Conservation (phyloP, 2,888 invertebrate genomes). For the Mycalesis mineus region DNA sequence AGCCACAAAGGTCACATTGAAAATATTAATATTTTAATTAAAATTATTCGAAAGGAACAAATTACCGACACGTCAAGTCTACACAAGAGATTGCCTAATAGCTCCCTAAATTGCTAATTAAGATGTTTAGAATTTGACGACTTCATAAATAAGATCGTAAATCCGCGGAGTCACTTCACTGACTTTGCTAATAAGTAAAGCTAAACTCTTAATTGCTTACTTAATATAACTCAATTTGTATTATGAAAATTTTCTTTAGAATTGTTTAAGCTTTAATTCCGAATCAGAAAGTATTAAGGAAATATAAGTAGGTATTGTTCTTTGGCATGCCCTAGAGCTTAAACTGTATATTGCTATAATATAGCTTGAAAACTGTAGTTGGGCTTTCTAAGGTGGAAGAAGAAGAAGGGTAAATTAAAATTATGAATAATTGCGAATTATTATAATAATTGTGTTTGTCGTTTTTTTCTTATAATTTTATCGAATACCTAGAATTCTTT, state of each 20-base stretch:
- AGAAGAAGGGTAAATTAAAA: no score
- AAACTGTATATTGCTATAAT: no score
- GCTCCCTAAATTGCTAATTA: neutral
- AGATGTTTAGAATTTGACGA: neutral
- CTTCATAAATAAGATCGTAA: neutral
- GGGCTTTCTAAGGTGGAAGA: no score
- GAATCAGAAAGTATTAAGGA: no score
- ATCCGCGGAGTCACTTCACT: neutral
- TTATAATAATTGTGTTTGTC: no score
- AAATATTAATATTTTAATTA: neutral
- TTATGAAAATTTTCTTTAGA: neutral
- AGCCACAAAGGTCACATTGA: neutral
- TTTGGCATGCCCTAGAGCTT: no score
- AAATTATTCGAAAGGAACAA: neutral
- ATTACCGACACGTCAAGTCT: neutral
- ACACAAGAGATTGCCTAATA: neutral
- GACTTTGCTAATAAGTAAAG: slow-evolving; percentile 2
- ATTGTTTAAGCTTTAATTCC: no score
- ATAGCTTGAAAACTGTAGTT: no score
- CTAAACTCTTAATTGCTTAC: slow-evolving; percentile 7
- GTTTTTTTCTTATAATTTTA: no score
- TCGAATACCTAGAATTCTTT: no score
- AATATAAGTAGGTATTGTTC: no score
- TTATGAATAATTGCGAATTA: no score
- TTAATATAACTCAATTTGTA: slow-evolving; percentile 1